Conservation (phyloP, 92 coral and sea anemone species). For the Epizoanthus illoricatus region DNA sequence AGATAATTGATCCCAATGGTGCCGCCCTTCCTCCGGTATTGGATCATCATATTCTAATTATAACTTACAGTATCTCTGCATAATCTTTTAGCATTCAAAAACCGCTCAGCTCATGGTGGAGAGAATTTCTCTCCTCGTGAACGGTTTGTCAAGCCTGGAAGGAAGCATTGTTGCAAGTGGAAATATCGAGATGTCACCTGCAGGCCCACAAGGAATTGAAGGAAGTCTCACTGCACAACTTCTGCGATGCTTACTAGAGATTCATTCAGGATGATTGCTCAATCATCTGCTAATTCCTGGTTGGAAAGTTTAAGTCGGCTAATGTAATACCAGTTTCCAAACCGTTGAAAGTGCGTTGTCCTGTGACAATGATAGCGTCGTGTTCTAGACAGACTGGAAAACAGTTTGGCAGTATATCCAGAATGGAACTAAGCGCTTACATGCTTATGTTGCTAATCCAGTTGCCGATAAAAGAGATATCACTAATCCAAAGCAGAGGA, state of each 20-base stretch:
- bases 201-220: slow-evolving; percentile 14
- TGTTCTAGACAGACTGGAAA: slow-evolving; percentile 42
- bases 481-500: slow-evolving; percentile 42
- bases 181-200: slow-evolving; percentile 49
- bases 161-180: slow-evolving; percentile 35
- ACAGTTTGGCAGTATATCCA: slow-evolving; percentile 46
- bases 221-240: slow-evolving; percentile 46
- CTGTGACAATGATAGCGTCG: slow-evolving; percentile 21
- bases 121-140: slow-evolving; percentile 51
- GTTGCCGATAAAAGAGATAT: slow-evolving; percentile 41
- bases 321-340: slow-evolving; percentile 5
- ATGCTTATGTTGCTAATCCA: slow-evolving; percentile 46
- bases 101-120: slow-evolving; percentile 48
- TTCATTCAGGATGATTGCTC: slow-evolving; percentile 42
- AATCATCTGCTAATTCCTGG: slow-evolving; percentile 35
- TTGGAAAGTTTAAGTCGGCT: slow-evolving; percentile 44
- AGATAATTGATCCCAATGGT: slow-evolving; percentile 48
- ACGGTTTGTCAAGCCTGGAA: slow-evolving; percentile 24
- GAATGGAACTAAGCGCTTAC: slow-evolving; percentile 43
- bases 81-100: slow-evolving; percentile 51
- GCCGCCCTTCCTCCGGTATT: slow-evolving; percentile 35
- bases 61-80: slow-evolving; percentile 49
- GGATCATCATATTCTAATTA: slow-evolving; percentile 50
- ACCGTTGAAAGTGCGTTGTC: slow-evolving; percentile 29
- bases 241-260: slow-evolving; percentile 55